Conservation (phyloP, 2,888 invertebrate species). For the Crocallis elinguaria region DNA sequence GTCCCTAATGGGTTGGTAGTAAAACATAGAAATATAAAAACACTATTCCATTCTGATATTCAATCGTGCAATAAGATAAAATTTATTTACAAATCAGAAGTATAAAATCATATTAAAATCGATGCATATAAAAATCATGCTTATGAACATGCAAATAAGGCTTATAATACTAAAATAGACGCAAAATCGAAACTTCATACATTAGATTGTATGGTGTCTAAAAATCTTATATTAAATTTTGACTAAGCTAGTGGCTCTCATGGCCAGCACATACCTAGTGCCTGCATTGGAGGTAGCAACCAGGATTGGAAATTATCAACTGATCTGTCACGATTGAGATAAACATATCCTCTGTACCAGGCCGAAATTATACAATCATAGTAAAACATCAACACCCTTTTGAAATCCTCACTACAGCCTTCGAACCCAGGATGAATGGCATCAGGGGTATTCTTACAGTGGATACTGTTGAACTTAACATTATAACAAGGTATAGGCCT, state of each 20-base stretch:
- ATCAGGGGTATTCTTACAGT: slow-evolving; percentile 60
- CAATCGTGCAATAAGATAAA: slow-evolving; percentile 17
- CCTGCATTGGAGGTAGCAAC: slow-evolving; percentile 60
- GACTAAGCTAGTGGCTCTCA: slow-evolving; percentile 26
- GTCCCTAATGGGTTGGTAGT: not conserved
- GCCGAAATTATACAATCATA: slow-evolving; percentile 63
- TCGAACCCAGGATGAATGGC: slow-evolving; percentile 70
- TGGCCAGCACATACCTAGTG: slow-evolving; percentile 69
- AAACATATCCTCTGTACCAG: slow-evolving; percentile 65
- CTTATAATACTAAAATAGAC: too few relatives aligned
- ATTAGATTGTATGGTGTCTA: too few relatives aligned
- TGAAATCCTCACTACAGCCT: slow-evolving; percentile 58
- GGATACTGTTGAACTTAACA: slow-evolving; percentile 59
- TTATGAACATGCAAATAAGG: slow-evolving; percentile 24
- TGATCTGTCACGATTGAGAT: slow-evolving; percentile 53
- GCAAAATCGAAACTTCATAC: too few relatives aligned
- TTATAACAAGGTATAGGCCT: slow-evolving; percentile 62
- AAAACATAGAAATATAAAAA: not conserved
- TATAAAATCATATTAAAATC: slow-evolving; percentile 1
- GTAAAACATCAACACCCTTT: slow-evolving; percentile 56
- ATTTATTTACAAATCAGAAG: slow-evolving; percentile 22
- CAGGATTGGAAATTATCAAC: slow-evolving; percentile 69
- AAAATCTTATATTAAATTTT: too few relatives aligned
- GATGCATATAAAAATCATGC: slow-evolving; percentile 29
- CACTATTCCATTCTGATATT: not conserved